These are phyloP conservation scores for Saccostrea glomerata DNA, from an alignment of 1,140 invertebrate species.

Conservation along the genomic window DNA sequence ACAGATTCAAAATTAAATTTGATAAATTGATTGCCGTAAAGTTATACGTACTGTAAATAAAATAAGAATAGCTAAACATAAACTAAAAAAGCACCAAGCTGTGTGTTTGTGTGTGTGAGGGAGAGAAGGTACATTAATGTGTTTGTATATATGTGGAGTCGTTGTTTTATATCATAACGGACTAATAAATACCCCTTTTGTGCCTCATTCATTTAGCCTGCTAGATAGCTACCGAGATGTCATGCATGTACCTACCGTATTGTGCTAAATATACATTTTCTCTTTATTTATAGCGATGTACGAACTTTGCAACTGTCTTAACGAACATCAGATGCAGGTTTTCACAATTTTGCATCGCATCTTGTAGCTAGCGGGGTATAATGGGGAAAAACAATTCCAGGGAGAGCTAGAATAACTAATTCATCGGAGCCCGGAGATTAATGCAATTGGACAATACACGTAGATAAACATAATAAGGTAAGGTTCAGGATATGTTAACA, in stretches of 20 bases:
- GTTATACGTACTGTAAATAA: too few species aligned
- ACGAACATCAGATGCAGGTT: background rate
- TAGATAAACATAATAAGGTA: background rate
- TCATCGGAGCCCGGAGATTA: background rate
- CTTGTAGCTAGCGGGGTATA: background rate
- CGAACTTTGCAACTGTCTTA: background rate
- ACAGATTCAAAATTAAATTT: too few species aligned
- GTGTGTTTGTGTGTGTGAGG: too few species aligned
- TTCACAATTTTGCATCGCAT: background rate
- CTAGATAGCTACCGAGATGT: background rate
- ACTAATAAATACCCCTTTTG: background rate
- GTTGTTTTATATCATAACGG: too few species aligned
- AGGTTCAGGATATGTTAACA: background rate
- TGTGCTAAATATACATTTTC: background rate
- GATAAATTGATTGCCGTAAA: too few species aligned
- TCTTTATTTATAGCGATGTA: slow-evolving; percentile 11
- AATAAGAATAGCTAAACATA: too few species aligned
- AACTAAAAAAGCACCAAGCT: too few species aligned
- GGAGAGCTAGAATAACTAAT: background rate
- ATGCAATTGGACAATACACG: background rate
- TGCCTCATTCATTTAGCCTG: background rate
- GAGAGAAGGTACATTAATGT: too few species aligned
- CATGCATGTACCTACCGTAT: background rate
- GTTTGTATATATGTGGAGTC: too few species aligned
- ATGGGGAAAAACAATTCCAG: background rate